Percentiles rank a stretch among this genome's conserved stretches.
These are phyloP conservation scores for Actinopyga echinites DNA, from an alignment of 53 echinoderm and acorn worm species.

Conservation along the genomic window DNA sequence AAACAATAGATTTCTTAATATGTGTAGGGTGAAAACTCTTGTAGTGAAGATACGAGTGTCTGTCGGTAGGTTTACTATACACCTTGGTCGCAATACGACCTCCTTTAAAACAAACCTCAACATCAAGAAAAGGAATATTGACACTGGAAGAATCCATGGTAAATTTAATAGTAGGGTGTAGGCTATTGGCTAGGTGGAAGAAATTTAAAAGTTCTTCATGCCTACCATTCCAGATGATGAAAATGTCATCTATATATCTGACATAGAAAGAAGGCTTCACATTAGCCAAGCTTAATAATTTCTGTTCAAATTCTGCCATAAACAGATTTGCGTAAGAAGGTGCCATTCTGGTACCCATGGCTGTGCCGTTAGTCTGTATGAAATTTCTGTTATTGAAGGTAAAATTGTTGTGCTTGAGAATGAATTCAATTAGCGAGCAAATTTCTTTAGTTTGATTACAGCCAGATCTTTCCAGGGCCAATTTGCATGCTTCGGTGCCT, in stretches of 20 bases:
- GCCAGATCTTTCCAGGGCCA: too few relatives aligned
- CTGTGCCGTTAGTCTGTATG: neutral
- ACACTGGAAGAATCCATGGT: neutral
- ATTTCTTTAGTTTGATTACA: too few relatives aligned
- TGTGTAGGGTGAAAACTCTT: neutral
- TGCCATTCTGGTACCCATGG: too few relatives aligned
- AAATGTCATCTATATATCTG: neutral
- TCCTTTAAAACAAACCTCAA: neutral
- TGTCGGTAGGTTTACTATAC: neutral
- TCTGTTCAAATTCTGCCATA: neutral
- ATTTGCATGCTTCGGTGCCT: too few relatives aligned
- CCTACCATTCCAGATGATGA: neutral
- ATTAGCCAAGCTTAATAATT: neutral
- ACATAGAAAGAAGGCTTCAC: neutral
- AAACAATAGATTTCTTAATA: too few relatives aligned
- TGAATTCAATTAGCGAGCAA: too few relatives aligned
- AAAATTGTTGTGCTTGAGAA: too few relatives aligned
- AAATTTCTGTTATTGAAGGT: neutral
- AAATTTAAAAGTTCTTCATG: neutral
- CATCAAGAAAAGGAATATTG: neutral
- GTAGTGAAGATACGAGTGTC: too few relatives aligned
- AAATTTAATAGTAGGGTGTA: too few relatives aligned
- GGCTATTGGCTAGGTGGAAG: neutral
- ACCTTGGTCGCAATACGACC: neutral
- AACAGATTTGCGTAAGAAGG: neutral